A percentile compares a stretch with the other conserved stretches of the same genome.
These are phyloP conservation scores for Parnassius smintheus DNA, from an alignment of 2,888 invertebrate species.

Conservation along the genomic window DNA sequence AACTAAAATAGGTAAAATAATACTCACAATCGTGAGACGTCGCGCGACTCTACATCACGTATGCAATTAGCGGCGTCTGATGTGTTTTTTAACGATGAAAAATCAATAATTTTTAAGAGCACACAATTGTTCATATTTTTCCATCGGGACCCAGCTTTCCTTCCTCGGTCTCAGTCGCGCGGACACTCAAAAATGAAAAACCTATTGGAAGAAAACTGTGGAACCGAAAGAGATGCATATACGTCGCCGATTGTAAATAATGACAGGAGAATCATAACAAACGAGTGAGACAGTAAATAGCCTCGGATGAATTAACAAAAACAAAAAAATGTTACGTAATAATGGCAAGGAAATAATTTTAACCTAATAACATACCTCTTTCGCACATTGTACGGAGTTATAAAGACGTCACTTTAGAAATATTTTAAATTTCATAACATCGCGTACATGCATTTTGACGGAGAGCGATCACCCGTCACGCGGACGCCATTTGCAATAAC, in stretches of 20 bases:
- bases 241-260: conserved; percentile 73
- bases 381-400: conserved; percentile 35
- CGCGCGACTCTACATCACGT: conserved; percentile 55
- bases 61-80: conserved; percentile 61
- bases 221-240: conserved; percentile 66
- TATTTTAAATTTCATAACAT: conserved; percentile 51
- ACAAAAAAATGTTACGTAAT: conserved; percentile 60
- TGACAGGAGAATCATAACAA: conserved; percentile 74
- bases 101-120: conserved; percentile 79
- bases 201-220: conserved; percentile 71
- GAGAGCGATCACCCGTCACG: conserved; percentile 60
- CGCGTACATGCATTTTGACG: conserved; percentile 62
- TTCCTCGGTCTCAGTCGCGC: conserved; percentile 60
- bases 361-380: conserved; percentile 42
- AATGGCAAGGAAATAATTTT: conserved; percentile 26
- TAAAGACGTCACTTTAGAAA: conserved; percentile 37
- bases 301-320: conserved; percentile 53
- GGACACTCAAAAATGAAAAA: conserved; percentile 75
- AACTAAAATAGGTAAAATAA: conserved; percentile 53
- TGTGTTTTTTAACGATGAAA: conserved; percentile 72
- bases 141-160: conserved; percentile 62
- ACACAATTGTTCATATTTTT: conserved; percentile 77
- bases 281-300: conserved; percentile 63
- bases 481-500: conserved; percentile 69
- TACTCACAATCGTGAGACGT: conserved; percentile 56